phyloP scores from a whole-genome alignment of 2,113 vertebrate species.

The Psilopsiagon aurifrons region DNA sequence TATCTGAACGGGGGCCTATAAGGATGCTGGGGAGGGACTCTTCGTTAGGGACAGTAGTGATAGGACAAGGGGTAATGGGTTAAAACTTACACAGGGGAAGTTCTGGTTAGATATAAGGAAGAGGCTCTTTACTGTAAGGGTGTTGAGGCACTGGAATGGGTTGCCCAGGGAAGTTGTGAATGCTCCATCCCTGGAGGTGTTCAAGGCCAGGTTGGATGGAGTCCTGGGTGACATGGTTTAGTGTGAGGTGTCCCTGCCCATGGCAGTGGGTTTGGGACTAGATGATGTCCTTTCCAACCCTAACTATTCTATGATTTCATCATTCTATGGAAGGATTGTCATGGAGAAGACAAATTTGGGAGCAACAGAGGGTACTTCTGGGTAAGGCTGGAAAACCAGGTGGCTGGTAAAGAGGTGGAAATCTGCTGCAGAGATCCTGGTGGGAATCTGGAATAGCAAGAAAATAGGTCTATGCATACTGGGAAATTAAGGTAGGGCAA shows the following conservation, averaged over 20 bases:
- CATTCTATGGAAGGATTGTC: background rate
- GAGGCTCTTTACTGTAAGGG: too few species aligned
- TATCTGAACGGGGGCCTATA: too few species aligned
- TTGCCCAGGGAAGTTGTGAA: background rate
- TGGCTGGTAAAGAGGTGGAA: background rate
- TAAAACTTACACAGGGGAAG: too few species aligned
- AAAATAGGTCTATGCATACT: accelerated
- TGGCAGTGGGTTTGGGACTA: background rate
- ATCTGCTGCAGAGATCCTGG: background rate
- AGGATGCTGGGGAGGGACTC: too few species aligned
- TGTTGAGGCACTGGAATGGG: background rate
- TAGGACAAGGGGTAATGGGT: too few species aligned
- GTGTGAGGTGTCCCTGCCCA: background rate
- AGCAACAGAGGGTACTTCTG: accelerated
- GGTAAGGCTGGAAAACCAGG: background rate
- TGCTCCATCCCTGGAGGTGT: background rate
- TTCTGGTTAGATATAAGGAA: too few species aligned
- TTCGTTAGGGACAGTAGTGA: too few species aligned
- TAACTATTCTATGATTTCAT: background rate
- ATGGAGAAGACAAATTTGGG: background rate
- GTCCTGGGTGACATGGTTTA: background rate
- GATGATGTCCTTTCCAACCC: background rate
- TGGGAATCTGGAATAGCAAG: too few species aligned
- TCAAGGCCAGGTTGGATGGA: background rate
- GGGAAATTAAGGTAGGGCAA: too few species aligned